Base-by-base conservation (phyloP, 2,113 vertebrate species). In the human (Homo sapiens) region DNA sequence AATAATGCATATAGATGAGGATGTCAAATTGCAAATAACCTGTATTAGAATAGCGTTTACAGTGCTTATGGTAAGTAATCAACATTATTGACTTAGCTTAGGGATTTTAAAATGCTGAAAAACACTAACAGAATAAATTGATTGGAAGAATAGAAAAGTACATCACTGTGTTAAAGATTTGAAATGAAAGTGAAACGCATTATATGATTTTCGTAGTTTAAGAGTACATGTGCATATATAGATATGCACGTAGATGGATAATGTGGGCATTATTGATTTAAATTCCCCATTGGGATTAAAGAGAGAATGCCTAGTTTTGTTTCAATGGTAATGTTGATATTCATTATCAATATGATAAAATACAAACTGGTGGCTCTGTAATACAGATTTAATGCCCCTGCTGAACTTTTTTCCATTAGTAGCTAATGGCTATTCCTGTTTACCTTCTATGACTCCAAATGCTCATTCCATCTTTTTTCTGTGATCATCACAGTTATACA, bases 11-110 rank as follows among this genome's bases (percentile, higher is more conserved):
- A 98, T 38, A 98, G 97, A 99, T 98, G 98, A 99, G 95, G 94
- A 98, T 98, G 98, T 98, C 98, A 98, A 98, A 98, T 98, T 98
- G 98, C 97, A 98, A 99, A 98, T 98, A 98, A 98, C 97, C 97
- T 98, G 96, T 98, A 98, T 98, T 98, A 98, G 97, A 98, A 98
- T 96, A 91, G 98, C 1, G 0, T 98, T 97, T 98, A 97, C 97
- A 93, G 78, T 98, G 97, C 97, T 99, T 98, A 97, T 98, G 96
- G 97, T 98, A 98, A 98, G 98, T 98, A 99, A 98, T 98, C 98
- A 98, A 98, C 98, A 98, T 98, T 98, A 98, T 98, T 98, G 98
- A 98, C 98, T 98, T 98, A 98, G 97, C 97, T 97, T 55, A 94
- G 97, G 95, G 98, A 98, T 98, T 98, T 98, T 98, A 98, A 98